Base-by-base conservation (phyloP, 2,888 invertebrate genomes). In the Brachyopa scutellaris region DNA sequence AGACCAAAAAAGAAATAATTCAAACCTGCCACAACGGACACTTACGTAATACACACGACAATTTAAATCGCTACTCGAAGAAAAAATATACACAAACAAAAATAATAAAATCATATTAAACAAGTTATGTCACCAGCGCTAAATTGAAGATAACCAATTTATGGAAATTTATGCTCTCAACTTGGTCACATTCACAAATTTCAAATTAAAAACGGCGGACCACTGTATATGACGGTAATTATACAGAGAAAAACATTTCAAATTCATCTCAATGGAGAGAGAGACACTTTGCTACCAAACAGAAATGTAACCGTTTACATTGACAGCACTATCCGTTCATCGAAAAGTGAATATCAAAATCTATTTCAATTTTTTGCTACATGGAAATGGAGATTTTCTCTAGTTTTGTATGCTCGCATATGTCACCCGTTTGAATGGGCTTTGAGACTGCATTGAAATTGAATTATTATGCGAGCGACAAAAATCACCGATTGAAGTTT, bases 111-210 rank as follows among this genome's bases (percentile, higher is more conserved):
- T 33, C 29, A 66, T 29, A 31, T 40, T 6, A 66, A 53, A 31
- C 40, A 21, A 51, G 51, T 66, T 66, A 66, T 66, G 66, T 66
- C 66, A 66, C 40, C 38, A 8, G 6, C 31, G 31, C 26, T 29
- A 36, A 29, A 49, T 7, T 13, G 8, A 53, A 47, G 47, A 33
- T 33, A 47, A 40, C 21, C 53, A 66, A 66, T 66, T 66, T 66
- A 66, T 66, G 66, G 31, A 53, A 66, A 66, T 66, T 53, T 66
- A 66, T 66, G 66, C 66, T 29, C 38, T 9, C 21, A 15, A 51
- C 38, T 59, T 29, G 59, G 40, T 40, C 40, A 40, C 40, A 40
- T 26, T 47, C 13, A 26, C 23, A 57, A 38, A n/a, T n/a, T n/a
- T n/a, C n/a, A 57, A n/a, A 17, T 1, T 21, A n/a, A n/a, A 6